These are phyloP conservation scores for Caenorhabditis sinica DNA, from an alignment of 2,888 invertebrate species.

Conservation along the genomic window DNA sequence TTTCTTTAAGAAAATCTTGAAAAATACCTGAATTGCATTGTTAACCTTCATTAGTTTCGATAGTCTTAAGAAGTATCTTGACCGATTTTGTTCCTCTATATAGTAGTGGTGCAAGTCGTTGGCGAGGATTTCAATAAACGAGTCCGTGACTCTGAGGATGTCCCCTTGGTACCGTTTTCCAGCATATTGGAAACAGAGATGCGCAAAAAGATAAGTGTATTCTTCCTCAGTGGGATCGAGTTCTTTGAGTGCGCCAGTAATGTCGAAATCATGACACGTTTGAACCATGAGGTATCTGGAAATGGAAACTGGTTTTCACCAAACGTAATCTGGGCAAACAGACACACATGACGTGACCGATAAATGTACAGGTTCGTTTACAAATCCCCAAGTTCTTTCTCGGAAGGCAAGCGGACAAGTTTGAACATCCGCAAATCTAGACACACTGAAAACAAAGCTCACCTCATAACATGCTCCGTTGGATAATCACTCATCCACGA, in stretches of 20 bases:
- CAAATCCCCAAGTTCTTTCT: too few species aligned
- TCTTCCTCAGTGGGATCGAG: conserved; percentile 55
- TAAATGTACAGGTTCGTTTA: too few species aligned
- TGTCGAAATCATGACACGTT: conserved; percentile 39
- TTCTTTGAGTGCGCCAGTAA: conserved; percentile 30
- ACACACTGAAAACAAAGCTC: not conserved
- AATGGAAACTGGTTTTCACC: not conserved
- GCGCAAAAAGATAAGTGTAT: conserved; percentile 59
- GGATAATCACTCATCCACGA: conserved; percentile 35
- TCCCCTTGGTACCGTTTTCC: conserved; percentile 53
- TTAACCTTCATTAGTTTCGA: conserved; percentile 66
- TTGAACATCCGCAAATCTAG: too few species aligned
- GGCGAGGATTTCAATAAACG: conserved; percentile 45
- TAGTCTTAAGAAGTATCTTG: conserved; percentile 64
- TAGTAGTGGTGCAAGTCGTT: conserved; percentile 65
- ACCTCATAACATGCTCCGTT: conserved; percentile 20
- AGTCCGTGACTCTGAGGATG: conserved; percentile 39
- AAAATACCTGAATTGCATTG: conserved; percentile 64
- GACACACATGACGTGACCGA: too few species aligned
- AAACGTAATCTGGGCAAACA: too few species aligned
- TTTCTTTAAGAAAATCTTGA: not conserved
- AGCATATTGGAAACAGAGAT: conserved; percentile 60
- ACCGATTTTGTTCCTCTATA: conserved; percentile 22
- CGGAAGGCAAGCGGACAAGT: too few species aligned
- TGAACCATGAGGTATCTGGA: conserved; percentile 25